Evolutionary conservation across 2,113 vertebrate species (phyloP).

Genomic region (Callospermophilus lateralis): DNA sequence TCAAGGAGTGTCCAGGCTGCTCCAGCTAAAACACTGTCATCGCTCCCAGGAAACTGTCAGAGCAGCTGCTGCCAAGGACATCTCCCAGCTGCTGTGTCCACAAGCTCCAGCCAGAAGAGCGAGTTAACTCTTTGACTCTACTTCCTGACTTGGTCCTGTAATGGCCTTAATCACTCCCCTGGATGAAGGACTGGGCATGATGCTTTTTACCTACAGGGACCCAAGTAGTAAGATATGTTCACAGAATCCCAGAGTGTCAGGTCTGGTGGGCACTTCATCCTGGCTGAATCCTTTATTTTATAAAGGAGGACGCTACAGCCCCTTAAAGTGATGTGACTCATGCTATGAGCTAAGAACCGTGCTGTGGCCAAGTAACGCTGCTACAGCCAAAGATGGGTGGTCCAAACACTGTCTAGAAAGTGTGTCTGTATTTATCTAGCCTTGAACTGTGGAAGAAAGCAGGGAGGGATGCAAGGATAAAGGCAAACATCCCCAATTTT

Average conservation of each 20-base stretch:
- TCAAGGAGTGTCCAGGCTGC: neutral
- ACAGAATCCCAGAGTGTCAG: neutral
- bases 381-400: neutral
- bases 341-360: conserved; percentile 18
- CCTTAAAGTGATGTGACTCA: neutral
- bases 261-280: neutral
- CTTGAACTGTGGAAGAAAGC: neutral
- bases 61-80: neutral
- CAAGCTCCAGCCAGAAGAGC: neutral
- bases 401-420: conserved; percentile 24
- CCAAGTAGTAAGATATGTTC: neutral
- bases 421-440: neutral
- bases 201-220: neutral
- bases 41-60: neutral
- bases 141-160: neutral
- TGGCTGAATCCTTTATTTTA: neutral
- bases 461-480: neutral
- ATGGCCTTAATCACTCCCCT: no score
- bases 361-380: neutral
- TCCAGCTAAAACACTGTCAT: neutral
- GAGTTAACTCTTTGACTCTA: neutral
- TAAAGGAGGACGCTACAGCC: neutral
- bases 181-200: neutral
- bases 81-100: neutral
- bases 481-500: neutral